Percentiles rank a stretch among this genome's conserved stretches.
phyloP scores from a whole-genome alignment of 2,888 invertebrate genomes.

The Selenia dentaria region DNA sequence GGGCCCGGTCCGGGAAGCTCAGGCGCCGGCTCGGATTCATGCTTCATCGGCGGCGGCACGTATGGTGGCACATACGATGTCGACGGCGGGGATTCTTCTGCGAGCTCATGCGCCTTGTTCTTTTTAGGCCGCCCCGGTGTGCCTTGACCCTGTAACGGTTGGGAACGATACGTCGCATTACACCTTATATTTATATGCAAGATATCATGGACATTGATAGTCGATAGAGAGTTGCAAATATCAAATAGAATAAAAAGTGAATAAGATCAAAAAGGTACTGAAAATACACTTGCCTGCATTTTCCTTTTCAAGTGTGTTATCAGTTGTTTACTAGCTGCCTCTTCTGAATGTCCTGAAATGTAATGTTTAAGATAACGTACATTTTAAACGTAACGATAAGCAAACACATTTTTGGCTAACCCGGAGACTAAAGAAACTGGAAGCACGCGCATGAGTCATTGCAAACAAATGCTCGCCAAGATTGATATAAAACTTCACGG shows the following conservation, averaged over 20 bases:
- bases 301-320: constrained; percentile 78
- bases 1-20: constrained; percentile 30
- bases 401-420: no score
- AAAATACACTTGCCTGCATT: constrained; percentile 60
- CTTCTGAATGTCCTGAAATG: constrained; percentile 58
- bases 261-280: no score
- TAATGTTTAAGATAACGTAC: no score
- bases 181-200: no score
- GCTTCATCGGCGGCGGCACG: constrained; percentile 55
- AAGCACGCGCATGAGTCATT: no score
- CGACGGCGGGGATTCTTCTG: constrained; percentile 66
- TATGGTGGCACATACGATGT: constrained; percentile 67
- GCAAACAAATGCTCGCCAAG: no score
- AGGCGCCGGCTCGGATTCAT: constrained; percentile 54
- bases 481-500: no score
- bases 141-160: constrained; percentile 58
- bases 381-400: no score
- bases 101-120: constrained; percentile 63
- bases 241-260: no score
- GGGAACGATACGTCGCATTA: background rate
- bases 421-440: no score
- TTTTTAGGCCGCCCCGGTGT: constrained; percentile 76
- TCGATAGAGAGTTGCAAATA: no score
- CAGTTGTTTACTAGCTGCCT: constrained; percentile 64
- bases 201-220: no score